Evolutionary conservation across 2,113 vertebrate species (phyloP), one percentile per base, ranked within the genome.

Genomic region (Corythoichthys intestinalis): DNA sequence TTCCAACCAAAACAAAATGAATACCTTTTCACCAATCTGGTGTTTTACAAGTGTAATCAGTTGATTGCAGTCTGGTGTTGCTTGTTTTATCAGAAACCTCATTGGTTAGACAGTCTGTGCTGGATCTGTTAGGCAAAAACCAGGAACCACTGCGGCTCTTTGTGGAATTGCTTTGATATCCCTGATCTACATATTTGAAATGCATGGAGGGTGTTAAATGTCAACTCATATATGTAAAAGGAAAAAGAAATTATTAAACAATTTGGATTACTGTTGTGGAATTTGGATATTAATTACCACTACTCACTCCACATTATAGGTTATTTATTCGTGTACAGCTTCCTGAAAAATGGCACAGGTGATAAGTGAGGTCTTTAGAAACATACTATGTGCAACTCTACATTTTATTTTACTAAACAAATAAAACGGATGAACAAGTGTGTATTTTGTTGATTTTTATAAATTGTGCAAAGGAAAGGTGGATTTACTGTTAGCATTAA

Each of bases 391-490:
- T 82, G 72, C 83, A 74, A 66, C 72, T 78, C 7, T 64, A 34
- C 76, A 34, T 50, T 67, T 78, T 69, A 67, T 53, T 79, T 87
- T 80, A 89, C 87, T 83, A 83, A 89, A 88, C 61, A 72, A 74
- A 84, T 82, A 49, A 69, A 50, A 82, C 71, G 79, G 65, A 81
- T 78, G 66, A 78, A 84, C 68, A 66, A 68, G 73, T 67, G 72
- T 76, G 80, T 76, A 62, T 85, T 83, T 87, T 75, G 64, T 53
- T 76, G 53, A 75, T 62, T 82, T 37, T 57, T 76, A 38, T 47
- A 80, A 72, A 74, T 66, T 59, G 53, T 58, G 34, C 54, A 71
- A 65, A 44, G 37, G 38, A 64, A 15, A 84, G 69, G 76, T 67
- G 58, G 57, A 69, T 8, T 49, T 38, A 79, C n/a, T 64, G 52